A percentile compares a stretch with the other conserved stretches of the same genome.
phyloP scores from a whole-genome alignment of 2,888 invertebrate species.

The Noctua janthe region DNA sequence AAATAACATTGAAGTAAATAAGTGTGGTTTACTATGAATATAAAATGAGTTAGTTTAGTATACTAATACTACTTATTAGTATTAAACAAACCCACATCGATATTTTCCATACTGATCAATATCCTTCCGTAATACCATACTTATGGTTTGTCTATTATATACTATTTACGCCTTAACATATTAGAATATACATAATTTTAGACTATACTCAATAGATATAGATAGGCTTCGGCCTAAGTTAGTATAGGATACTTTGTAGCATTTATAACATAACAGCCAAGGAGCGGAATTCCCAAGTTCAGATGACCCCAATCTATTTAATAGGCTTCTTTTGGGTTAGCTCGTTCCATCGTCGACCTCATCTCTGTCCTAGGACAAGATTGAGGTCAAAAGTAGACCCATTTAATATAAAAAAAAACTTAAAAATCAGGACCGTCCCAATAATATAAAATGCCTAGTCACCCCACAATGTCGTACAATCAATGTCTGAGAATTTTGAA shows the following conservation, averaged over 20 bases:
- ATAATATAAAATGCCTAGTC: slow-evolving; percentile 15
- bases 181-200: no score
- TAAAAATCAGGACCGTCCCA: slow-evolving; percentile 14
- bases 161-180: no score
- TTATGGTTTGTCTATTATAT: no score
- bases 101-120: neutral
- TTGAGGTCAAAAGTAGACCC: no score
- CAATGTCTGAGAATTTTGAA: slow-evolving; percentile 50
- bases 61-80: neutral
- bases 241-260: neutral
- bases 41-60: neutral
- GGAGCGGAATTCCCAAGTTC: no score
- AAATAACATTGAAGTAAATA: neutral
- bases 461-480: slow-evolving; percentile 34
- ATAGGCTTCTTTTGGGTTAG: no score
- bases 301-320: no score
- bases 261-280: neutral
- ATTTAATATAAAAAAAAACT: no score
- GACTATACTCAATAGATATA: no score
- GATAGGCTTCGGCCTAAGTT: neutral
- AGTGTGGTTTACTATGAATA: neutral
- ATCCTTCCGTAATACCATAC: neutral
- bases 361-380: no score
- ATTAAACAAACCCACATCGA: neutral
- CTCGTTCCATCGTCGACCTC: no score